phyloP scores from a whole-genome alignment of 2,113 vertebrate species.

The Fukomys damarensis region DNA sequence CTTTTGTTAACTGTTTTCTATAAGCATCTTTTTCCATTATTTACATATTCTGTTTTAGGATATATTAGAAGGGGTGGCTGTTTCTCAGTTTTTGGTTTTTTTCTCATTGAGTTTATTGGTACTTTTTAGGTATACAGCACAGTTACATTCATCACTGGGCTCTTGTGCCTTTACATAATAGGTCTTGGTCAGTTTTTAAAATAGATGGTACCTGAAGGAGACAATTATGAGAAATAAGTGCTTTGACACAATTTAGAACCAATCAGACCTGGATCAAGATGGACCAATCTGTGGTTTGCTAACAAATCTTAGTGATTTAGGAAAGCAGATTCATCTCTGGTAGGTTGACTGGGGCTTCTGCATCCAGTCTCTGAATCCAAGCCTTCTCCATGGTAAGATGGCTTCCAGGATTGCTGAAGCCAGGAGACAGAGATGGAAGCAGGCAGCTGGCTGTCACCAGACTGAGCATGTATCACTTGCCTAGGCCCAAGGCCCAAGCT shows the following conservation, averaged over 20 bases:
- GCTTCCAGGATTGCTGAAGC: not conserved
- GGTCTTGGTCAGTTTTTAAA: not conserved
- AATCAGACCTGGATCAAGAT: not conserved
- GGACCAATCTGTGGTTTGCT: not conserved
- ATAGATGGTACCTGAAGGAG: not conserved
- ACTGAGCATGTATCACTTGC: not conserved
- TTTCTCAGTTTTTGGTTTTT: too few species aligned
- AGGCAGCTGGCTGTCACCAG: not conserved
- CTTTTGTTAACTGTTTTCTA: constrained; percentile 16
- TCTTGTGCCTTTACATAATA: too few species aligned
- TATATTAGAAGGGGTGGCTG: not conserved
- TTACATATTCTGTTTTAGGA: constrained; percentile 12
- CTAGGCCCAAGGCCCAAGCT: not conserved
- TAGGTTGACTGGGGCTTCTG: not conserved
- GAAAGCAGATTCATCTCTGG: not conserved
- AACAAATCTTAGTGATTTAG: not conserved
- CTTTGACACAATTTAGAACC: not conserved
- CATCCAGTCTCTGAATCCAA: not conserved
- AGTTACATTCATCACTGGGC: too few species aligned
- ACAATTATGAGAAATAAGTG: not conserved
- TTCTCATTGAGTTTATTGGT: too few species aligned
- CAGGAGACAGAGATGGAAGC: not conserved
- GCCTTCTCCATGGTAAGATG: not conserved
- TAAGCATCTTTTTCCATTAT: not conserved
- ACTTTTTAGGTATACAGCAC: too few species aligned